Evolutionary conservation across 2,888 invertebrate genomes (phyloP).

Genomic region (Galeruca laticollis): DNA sequence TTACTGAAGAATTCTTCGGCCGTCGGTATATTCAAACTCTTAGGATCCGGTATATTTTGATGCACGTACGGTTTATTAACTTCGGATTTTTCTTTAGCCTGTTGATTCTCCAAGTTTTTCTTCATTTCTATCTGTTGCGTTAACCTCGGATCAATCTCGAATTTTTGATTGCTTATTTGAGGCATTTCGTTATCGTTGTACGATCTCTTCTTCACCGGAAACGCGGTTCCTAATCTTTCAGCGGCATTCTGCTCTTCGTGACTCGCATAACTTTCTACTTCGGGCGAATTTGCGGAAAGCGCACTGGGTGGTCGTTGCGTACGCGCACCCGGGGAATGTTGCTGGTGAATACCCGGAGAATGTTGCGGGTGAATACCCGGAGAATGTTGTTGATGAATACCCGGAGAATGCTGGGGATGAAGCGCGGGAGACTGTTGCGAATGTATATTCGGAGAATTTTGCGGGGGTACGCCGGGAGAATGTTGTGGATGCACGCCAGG

Average conservation of each 20-base stretch:
- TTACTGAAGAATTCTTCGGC: conserved; percentile 31
- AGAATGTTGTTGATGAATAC: conserved; percentile 34
- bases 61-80: conserved; percentile 57
- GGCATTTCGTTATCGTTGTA: conserved; percentile 69
- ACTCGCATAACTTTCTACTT: conserved; percentile 40
- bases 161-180: conserved; percentile 44
- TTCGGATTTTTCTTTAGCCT: conserved; percentile 40
- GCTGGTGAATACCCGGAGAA: conserved; percentile 42
- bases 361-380: conserved; percentile 43
- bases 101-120: conserved; percentile 43
- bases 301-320: conserved; percentile 28
- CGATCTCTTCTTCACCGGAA: conserved; percentile 75
- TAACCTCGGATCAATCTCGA: conserved; percentile 44
- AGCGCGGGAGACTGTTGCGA: conserved; percentile 33
- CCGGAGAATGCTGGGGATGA: conserved; percentile 46
- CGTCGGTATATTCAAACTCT: conserved; percentile 42
- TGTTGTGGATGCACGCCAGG: conserved; percentile 42
- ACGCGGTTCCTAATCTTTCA: conserved; percentile 62
- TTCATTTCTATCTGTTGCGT: conserved; percentile 42
- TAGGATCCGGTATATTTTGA: conserved; percentile 61
- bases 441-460: conserved; percentile 18
- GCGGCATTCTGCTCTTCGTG: conserved; percentile 47
- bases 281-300: conserved; percentile 22
- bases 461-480: conserved; percentile 40
- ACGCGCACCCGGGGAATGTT: conserved; percentile 39